Evolutionary conservation across 1,140 invertebrate species (phyloP).

Genomic region (Dinothrombium tinctorium): DNA sequence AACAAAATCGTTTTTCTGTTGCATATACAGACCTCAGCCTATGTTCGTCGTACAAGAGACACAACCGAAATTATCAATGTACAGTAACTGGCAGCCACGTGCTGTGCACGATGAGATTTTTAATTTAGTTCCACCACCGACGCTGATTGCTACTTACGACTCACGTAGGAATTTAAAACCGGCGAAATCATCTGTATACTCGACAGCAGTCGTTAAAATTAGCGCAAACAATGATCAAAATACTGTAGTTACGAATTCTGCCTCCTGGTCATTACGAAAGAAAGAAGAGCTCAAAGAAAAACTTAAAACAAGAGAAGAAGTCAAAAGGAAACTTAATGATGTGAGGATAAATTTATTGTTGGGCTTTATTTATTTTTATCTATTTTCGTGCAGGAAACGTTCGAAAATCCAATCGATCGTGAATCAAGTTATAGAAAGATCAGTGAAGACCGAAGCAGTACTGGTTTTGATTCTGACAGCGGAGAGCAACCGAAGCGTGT

Average conservation of each 20-base stretch:
- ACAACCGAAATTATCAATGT: constrained; percentile 80
- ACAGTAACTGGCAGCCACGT: constrained; percentile 70
- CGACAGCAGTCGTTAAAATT: too few species aligned
- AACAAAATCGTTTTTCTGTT: constrained; percentile 72
- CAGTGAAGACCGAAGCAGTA: constrained; percentile 2
- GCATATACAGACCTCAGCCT: constrained; percentile 64
- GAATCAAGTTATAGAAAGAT: background rate
- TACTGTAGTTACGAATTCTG: too few species aligned
- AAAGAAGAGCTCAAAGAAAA: too few species aligned
- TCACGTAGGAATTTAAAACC: too few species aligned
- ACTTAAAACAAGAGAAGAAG: too few species aligned
- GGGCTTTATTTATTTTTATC: too few species aligned
- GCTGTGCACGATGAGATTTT: constrained; percentile 14
- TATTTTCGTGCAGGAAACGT: too few species aligned
- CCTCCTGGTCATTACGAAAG: too few species aligned
- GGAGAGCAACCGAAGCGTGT: constrained; percentile 2
- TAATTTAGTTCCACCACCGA: constrained; percentile 10
- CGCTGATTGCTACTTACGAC: constrained; percentile 14
- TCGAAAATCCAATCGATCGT: background rate
- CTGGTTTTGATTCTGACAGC: constrained; percentile 1
- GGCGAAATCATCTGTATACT: too few species aligned
- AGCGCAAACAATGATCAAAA: too few species aligned
- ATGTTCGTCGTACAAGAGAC: constrained; percentile 55
- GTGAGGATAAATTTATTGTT: too few species aligned
- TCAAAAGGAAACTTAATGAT: too few species aligned